phyloP scores from a whole-genome alignment of 2,797 vertebrate genomes.

The Enteromius mattozi region DNA sequence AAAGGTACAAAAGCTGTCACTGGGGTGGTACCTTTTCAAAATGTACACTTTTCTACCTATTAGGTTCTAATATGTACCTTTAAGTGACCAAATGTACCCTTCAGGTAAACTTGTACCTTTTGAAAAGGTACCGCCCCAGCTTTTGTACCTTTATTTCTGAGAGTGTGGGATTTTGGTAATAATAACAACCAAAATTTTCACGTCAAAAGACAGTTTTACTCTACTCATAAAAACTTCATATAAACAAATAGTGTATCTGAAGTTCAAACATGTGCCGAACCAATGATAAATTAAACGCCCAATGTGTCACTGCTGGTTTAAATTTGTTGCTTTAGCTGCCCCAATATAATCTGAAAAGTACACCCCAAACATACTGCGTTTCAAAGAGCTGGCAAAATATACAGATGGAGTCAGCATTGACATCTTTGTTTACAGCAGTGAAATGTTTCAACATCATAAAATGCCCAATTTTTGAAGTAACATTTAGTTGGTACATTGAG shows the following conservation, averaged over 20 bases:
- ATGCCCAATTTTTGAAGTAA: conserved; percentile 2
- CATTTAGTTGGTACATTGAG: conserved; percentile 1
- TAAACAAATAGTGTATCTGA: conserved; percentile 3
- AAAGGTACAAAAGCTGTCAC: too few species aligned
- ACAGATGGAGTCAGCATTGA: neutral
- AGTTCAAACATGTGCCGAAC: neutral
- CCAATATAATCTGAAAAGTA: neutral
- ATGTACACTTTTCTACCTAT: too few species aligned
- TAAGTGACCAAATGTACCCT: too few species aligned
- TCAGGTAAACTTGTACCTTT: too few species aligned
- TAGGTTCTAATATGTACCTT: too few species aligned
- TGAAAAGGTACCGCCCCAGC: too few species aligned
- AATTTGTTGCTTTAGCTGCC: conserved; percentile 25
- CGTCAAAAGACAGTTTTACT: neutral
- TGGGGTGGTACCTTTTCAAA: too few species aligned
- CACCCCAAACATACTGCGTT: neutral
- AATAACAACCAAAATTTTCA: conserved; percentile 37
- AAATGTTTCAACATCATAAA: neutral
- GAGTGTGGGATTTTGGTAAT: neutral
- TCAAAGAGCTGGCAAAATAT: conserved; percentile 15
- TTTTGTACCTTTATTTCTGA: too few species aligned
- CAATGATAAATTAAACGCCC: conserved; percentile 10
- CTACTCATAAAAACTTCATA: neutral
- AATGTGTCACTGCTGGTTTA: neutral
- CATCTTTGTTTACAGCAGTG: conserved; percentile 21